These are phyloP conservation scores for Drosophila virilis DNA, from an alignment of 1,140 invertebrate species.

Conservation along the genomic window DNA sequence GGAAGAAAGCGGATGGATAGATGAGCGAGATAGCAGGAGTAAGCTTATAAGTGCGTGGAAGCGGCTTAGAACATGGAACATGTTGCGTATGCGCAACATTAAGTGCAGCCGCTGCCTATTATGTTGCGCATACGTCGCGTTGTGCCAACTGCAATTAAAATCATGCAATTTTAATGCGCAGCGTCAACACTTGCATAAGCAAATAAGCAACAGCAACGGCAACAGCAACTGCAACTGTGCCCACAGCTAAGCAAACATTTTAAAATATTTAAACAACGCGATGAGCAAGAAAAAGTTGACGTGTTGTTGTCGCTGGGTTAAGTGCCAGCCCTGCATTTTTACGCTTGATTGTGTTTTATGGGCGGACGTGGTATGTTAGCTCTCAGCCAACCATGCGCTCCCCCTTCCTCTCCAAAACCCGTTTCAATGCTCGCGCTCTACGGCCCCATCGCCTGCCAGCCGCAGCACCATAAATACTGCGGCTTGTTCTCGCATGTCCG, in stretches of 20 bases:
- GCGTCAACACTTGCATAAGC: slow-evolving; percentile 75
- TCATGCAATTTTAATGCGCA: slow-evolving; percentile 79
- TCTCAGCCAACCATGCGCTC: slow-evolving; percentile 1
- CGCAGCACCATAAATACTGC: slow-evolving; percentile 78
- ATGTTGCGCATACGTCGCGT: slow-evolving; percentile 60
- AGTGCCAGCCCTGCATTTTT: slow-evolving; percentile 76
- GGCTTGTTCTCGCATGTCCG: slow-evolving; percentile 77
- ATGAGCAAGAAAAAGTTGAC: slow-evolving; percentile 56
- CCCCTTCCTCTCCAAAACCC: not conserved
- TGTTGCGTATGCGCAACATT: slow-evolving; percentile 78
- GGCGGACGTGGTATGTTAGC: slow-evolving; percentile 46
- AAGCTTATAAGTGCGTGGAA: slow-evolving; percentile 29
- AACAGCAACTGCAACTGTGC: slow-evolving; percentile 29
- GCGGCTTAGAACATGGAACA: slow-evolving; percentile 12
- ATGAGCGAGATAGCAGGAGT: not conserved
- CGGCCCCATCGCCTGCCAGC: slow-evolving; percentile 52
- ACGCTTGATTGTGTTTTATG: slow-evolving; percentile 83
- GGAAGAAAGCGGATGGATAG: not conserved
- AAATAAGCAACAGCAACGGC: slow-evolving; percentile 58
- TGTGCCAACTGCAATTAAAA: slow-evolving; percentile 79
- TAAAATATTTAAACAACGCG: slow-evolving; percentile 76
- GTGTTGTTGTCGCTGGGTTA: slow-evolving; percentile 71
- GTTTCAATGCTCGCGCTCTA: slow-evolving; percentile 4
- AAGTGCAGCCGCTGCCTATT: slow-evolving; percentile 67
- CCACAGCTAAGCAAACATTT: slow-evolving; percentile 79